Base-by-base conservation (phyloP, 1,140 invertebrate species). In the Drosophila tsacasi region DNA sequence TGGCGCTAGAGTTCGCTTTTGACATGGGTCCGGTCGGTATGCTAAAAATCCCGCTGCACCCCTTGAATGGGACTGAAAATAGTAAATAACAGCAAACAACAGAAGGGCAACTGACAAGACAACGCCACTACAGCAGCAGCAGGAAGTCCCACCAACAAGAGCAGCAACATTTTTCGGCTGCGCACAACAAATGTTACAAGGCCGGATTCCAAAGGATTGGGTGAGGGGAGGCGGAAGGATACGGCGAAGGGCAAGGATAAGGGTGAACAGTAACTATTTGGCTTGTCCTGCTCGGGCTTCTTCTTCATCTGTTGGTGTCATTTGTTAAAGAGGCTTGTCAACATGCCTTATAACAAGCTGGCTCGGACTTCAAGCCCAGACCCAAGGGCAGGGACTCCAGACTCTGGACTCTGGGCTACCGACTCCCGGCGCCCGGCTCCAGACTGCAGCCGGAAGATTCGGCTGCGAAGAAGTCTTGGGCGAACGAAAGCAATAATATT, bases 261-360 rank as follows among this genome's bases (percentile, higher is more conserved):
- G 39, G 44, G 25, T 59, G 50, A 69, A 65, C 42, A 72, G 49
- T 81, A 79, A 86, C 82, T 84, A 84, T 85, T 84, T 84, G 83
- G 83, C 59, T 63, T 67, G 68, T 58, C 47, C 76, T 80, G 68
- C 30, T 39, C 17, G 37, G 54, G 54, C 69, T 80, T 46, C 82
- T 72, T 68, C 64, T 65, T 76, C 74, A 61, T 78, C 86, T 91
- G 86, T 81, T 91, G 87, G 87, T 91, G 86, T 91, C 87, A 91
- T 91, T 91, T 91, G 87, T 87, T 91, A 91, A 91, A 91, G 87
- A 91, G 87, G 87, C 87, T 87, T 91, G 87, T 91, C 87, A 91
- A 91, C 87, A 91, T 87, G 84, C 84, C 84, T 81, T 85, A 84
- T 89, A 89, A 89, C 84, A 89, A 89, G 84, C 84, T 80, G 69